Conservation (phyloP, 2,113 vertebrate genomes). For the Poecile atricapillus region DNA sequence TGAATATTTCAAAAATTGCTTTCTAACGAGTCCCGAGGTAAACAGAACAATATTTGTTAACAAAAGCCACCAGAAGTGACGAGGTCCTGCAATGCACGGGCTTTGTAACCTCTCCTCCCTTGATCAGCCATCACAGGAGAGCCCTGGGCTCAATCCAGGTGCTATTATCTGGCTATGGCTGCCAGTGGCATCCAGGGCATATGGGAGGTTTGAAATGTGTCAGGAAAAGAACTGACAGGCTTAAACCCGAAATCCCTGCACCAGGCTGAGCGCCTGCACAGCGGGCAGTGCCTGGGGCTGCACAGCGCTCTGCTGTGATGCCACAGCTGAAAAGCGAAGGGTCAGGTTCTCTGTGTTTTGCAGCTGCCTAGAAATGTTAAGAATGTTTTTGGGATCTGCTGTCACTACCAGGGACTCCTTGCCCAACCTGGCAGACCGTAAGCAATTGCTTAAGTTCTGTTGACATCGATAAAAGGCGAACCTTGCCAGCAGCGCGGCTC, state of each 20-base stretch:
- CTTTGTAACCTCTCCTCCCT: background rate
- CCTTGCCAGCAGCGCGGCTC: background rate
- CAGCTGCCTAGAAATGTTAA: background rate
- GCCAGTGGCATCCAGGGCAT: background rate
- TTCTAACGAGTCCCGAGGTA: conserved; percentile 63
- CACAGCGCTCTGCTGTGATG: rapidly evolving
- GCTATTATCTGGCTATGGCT: background rate
- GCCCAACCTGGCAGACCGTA: background rate
- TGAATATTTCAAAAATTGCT: conserved; percentile 67
- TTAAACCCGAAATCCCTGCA: background rate
- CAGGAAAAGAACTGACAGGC: background rate
- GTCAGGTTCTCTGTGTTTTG: background rate
- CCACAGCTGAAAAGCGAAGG: background rate
- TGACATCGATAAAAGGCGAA: background rate
- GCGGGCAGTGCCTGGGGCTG: rapidly evolving
- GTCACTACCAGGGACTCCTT: background rate
- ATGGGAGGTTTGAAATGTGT: background rate
- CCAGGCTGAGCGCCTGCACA: background rate
- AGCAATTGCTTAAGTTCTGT: background rate
- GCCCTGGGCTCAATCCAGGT: background rate
- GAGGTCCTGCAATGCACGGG: background rate
- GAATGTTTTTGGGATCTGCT: background rate
- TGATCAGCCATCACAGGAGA: background rate
- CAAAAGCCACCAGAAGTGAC: conserved; percentile 21
- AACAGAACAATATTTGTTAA: conserved; percentile 66